Conservation (phyloP, 2,797 vertebrate species). For the Urosaurus nigricauda region DNA sequence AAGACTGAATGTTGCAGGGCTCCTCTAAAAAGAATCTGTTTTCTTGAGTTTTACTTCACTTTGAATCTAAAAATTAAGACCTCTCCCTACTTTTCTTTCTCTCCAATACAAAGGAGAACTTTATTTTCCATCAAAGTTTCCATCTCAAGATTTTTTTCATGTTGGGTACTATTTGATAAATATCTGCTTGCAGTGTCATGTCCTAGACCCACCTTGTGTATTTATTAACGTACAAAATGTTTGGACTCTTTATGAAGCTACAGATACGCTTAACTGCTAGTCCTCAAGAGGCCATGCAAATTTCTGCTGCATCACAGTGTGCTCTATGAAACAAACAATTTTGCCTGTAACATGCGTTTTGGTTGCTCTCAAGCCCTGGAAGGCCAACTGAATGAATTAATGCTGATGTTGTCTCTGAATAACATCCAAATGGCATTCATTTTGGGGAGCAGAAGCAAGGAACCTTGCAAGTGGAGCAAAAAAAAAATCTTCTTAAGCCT, state of each 20-base stretch:
- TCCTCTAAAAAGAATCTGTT: background rate
- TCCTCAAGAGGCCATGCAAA: constrained; percentile 41
- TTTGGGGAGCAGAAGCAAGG: constrained; percentile 21
- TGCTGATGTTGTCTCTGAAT: constrained; percentile 33
- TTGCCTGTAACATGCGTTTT: constrained; percentile 51
- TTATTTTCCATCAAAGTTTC: background rate
- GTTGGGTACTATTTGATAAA: background rate
- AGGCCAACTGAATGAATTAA: background rate
- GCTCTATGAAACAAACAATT: constrained; percentile 54
- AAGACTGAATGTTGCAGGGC: background rate
- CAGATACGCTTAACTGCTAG: constrained; percentile 49
- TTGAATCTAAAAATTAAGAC: background rate
- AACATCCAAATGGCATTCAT: constrained; percentile 44
- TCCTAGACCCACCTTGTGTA: constrained; percentile 29
- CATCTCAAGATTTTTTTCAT: constrained; percentile 9
- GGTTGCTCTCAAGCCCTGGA: background rate
- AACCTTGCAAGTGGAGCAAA: background rate
- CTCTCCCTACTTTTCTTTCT: background rate
- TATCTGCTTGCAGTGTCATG: constrained; percentile 7
- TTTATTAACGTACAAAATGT: background rate
- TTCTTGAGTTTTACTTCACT: background rate
- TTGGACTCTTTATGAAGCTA: constrained; percentile 46
- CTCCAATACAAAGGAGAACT: background rate
- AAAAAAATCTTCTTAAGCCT: constrained; percentile 55
- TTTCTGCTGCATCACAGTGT: constrained; percentile 63